phyloP scores from a whole-genome alignment of 1,140 invertebrate genomes.

The Habropoda laboriosa region DNA sequence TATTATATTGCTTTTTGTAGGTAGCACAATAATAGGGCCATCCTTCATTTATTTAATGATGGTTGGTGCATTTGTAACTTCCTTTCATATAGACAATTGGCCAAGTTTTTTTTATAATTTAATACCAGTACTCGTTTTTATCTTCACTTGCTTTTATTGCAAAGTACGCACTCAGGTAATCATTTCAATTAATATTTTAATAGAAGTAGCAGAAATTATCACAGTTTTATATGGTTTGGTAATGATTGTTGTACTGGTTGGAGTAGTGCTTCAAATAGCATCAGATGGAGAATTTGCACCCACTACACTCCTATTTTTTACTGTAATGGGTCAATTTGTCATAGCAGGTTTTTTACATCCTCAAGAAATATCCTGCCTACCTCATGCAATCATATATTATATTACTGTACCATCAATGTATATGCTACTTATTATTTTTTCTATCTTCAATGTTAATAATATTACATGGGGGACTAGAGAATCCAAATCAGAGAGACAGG shows the following conservation, averaged over 20 bases:
- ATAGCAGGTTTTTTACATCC: slow-evolving; percentile 91
- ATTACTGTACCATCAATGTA: slow-evolving; percentile 97
- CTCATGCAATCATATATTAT: slow-evolving; percentile 92
- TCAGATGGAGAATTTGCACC: slow-evolving; percentile 91
- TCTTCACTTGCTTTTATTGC: slow-evolving; percentile 88
- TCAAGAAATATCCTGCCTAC: slow-evolving; percentile 90
- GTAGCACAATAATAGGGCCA: slow-evolving; percentile 90
- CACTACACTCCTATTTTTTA: slow-evolving; percentile 89
- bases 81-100: slow-evolving; percentile 90
- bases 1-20: slow-evolving; percentile 81
- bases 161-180: slow-evolving; percentile 88
- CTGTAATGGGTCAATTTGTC: slow-evolving; percentile 84
- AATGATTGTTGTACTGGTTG: slow-evolving; percentile 96
- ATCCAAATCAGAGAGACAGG: slow-evolving; percentile 62
- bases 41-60: slow-evolving; percentile 96
- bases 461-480: slow-evolving; percentile 96
- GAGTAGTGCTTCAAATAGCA: slow-evolving; percentile 90
- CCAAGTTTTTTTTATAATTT: slow-evolving; percentile 90
- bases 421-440: slow-evolving; percentile 94
- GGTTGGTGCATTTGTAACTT: slow-evolving; percentile 92
- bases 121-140: slow-evolving; percentile 88
- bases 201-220: slow-evolving; percentile 89
- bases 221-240: slow-evolving; percentile 92
- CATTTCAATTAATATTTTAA: slow-evolving; percentile 44
- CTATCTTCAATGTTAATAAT: slow-evolving; percentile 94